Conservation (phyloP, 2,888 invertebrate species). For the Tineola bisselliella region DNA sequence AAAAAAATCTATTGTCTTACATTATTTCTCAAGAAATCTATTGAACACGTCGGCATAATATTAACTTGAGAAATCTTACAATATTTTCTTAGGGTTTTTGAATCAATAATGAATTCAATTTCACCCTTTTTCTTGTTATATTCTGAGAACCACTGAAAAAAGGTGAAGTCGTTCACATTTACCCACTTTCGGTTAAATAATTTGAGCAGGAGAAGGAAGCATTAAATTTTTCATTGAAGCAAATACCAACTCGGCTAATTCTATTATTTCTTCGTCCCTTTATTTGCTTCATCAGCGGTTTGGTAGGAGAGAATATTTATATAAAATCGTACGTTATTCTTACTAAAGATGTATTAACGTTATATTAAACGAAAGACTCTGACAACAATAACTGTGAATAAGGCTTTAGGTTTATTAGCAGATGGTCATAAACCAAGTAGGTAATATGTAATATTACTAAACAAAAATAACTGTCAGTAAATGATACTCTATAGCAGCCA, state of each 20-base stretch:
- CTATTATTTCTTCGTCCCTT: background rate
- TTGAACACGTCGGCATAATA: background rate
- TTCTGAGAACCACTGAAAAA: constrained; percentile 28
- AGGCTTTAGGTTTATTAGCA: no score
- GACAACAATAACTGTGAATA: no score
- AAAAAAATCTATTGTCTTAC: no score
- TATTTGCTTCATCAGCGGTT: background rate
- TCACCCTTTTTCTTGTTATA: constrained; percentile 26
- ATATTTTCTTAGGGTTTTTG: constrained; percentile 26
- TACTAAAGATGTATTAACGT: no score
- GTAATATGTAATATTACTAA: no score
- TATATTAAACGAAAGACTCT: no score
- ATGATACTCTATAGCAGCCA: no score
- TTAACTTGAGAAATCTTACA: background rate
- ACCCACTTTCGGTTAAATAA: constrained; percentile 26
- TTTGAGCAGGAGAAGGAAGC: constrained; percentile 21
- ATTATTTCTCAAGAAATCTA: background rate
- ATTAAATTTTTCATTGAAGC: background rate
- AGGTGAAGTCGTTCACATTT: constrained; percentile 39
- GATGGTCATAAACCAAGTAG: no score
- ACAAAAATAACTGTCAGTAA: no score
- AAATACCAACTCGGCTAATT: background rate
- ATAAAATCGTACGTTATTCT: no score
- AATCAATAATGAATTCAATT: constrained; percentile 56
- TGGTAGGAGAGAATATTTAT: background rate